phyloP scores from a whole-genome alignment of 2,797 vertebrate genomes.

The Leuciscus waleckii region DNA sequence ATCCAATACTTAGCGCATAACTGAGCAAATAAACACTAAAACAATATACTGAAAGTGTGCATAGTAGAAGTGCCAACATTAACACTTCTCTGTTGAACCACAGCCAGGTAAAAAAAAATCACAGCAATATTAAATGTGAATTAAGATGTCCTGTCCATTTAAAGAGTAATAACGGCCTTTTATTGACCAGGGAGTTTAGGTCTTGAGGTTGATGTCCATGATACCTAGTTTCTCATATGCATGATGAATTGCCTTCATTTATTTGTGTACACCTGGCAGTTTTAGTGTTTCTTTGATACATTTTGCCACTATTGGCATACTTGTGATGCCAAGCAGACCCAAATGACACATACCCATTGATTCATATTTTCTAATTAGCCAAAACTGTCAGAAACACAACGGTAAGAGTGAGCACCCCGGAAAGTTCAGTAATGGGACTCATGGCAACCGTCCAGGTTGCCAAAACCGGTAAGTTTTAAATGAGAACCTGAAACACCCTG shows the following conservation, averaged over 20 bases:
- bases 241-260: slow-evolving; percentile 87
- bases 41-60: slow-evolving; percentile 90
- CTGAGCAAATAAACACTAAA: slow-evolving; percentile 92
- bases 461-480: slow-evolving; percentile 37
- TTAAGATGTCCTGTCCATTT: slow-evolving; percentile 87
- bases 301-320: slow-evolving; percentile 86
- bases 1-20: slow-evolving; percentile 89
- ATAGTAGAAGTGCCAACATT: slow-evolving; percentile 92
- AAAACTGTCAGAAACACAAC: slow-evolving; percentile 88
- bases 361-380: slow-evolving; percentile 83
- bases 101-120: slow-evolving; percentile 75
- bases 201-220: slow-evolving; percentile 76
- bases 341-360: slow-evolving; percentile 83
- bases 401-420: slow-evolving; percentile 77
- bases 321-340: slow-evolving; percentile 86
- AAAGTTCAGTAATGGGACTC: slow-evolving; percentile 87
- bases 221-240: slow-evolving; percentile 82
- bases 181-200: slow-evolving; percentile 84
- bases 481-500: slow-evolving; percentile 41
- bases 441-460: slow-evolving; percentile 82
- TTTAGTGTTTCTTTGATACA: slow-evolving; percentile 90
- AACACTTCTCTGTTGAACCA: slow-evolving; percentile 89
- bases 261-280: slow-evolving; percentile 87
- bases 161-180: slow-evolving; percentile 83
- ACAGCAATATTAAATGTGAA: slow-evolving; percentile 88